Evolutionary conservation across 2,888 invertebrate species (phyloP), one percentile per base, ranked within the genome.

Genomic region (Lagria hirta): DNA sequence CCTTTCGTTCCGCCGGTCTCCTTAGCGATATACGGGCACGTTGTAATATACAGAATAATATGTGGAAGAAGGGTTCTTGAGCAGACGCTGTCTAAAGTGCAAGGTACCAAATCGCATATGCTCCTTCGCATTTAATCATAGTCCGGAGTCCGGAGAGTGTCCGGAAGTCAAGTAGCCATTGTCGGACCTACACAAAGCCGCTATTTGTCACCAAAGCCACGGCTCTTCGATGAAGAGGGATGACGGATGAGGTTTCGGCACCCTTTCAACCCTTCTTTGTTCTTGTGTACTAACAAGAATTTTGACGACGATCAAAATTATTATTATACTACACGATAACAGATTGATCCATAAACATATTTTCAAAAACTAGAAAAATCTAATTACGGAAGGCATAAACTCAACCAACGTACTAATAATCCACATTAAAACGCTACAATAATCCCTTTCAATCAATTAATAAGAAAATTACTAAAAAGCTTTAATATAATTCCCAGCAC

Each of bases 121-220:
- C 48, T 49, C 37, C 42, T 49, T 53, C 51, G 51, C 60, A 62
- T 64, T 62, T 62, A 64, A 64, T 64, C 61, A 62, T 46, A n/a
- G n/a, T 41, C 46, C 38, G 48, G 41, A 46, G 36, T 46, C 48
- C 42, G 48, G 51, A 48, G 57, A 58, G 61, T 56, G 58, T 51
- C 61, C 60, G 61, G 65, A 62, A 64, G 64, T 66, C 64, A 65
- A 65, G 65, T 63, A 61, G 60, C 63, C 61, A 65, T 64, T 65
- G 64, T 64, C 61, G 60, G 58, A 47, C 58, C 53, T 53, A 59
- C 65, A 62, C 65, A 64, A 65, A 65, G 65, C 66, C 62, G 57
- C 62, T 61, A 65, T 65, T 66, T 66, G 65, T 66, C 65, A 64
- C 64, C 58, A 62, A 63, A 65, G 61, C 64, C 65, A 65, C 65